Base-by-base conservation (phyloP, 2,888 invertebrate species). In the Heliconius erato region DNA sequence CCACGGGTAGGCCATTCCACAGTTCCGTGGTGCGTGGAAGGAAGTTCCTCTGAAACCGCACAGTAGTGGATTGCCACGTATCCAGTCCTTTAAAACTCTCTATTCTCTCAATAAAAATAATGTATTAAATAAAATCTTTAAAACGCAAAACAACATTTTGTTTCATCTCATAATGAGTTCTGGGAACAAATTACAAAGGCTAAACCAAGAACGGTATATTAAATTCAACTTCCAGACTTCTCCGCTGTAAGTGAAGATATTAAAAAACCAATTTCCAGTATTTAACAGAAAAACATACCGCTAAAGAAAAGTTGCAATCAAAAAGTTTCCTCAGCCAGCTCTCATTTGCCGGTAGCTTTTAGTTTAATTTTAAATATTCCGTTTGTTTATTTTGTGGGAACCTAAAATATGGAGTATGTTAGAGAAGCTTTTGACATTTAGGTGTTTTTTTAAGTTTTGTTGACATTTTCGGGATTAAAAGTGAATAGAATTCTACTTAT, bases 271-370 rank as follows among this genome's bases (percentile, higher is more conserved):
- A 78, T 78, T 78, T 67, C 78, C 67, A 49, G 67, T 44, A 78
- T 78, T 78, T 78, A 78, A 78, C 78, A 49, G 67, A 78, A 67
- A 67, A 78, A 78, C 44, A 78, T 78, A 49, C 78, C 78, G 77
- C n/a, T 28, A 19, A 44, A 78, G 78, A 49, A 78, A 67, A 78
- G 44, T 44, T 44, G 65, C 65, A 77, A 77, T 77, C 77, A 67
- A 77, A 77, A 77, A 77, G 67, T 78, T 78, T 49, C 67, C n/a
- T 44, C 44, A 67, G 78, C 44, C 16, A 44, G 40, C 67, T 78
- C 67, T 78, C 67, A 67, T 76, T 76, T 74, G 74, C n/a, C 54
- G 72, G 63, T 79, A 23, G 80, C 68, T 59, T 76, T 67, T 80
- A 49, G 49, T 28, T 80, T 14, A 54, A 80, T 40, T 80, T 59